Percentiles rank a stretch among this genome's conserved stretches.
Evolutionary conservation across 2,888 invertebrate genomes (phyloP).

Genomic region (Meganola albula): DNA sequence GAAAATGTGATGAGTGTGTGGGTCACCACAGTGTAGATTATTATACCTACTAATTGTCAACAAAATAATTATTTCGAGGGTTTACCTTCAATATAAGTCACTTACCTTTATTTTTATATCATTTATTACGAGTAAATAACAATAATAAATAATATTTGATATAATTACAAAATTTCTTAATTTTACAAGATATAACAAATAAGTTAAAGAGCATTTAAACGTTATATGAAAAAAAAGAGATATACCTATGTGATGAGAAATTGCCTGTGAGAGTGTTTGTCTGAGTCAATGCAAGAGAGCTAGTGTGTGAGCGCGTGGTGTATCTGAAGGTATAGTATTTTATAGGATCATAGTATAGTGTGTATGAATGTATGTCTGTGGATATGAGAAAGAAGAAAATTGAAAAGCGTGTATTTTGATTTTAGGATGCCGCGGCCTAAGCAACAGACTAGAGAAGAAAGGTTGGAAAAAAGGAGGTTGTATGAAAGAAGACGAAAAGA

Average conservation of each 20-base stretch:
- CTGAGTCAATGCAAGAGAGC: conserved; percentile 3
- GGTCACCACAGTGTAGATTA: conserved; percentile 5
- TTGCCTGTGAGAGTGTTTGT: conserved; percentile 5
- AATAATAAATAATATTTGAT: background rate
- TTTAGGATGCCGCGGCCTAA: conserved; percentile 9
- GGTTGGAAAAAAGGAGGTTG: conserved; percentile 6
- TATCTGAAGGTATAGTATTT: conserved; percentile 6
- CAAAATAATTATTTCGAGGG: conserved; percentile 2
- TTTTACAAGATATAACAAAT: conserved; percentile 1
- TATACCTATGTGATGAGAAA: conserved; percentile 2
- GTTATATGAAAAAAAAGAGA: no score
- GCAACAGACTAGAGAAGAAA: conserved; percentile 6
- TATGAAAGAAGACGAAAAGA: conserved; percentile 10
- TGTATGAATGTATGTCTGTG: conserved; percentile 7
- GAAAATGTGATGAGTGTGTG: conserved; percentile 3
- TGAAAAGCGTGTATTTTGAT: conserved; percentile 5
- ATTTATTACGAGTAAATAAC: background rate
- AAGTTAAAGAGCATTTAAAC: background rate
- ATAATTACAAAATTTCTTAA: background rate
- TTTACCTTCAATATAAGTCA: conserved; percentile 1
- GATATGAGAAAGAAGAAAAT: conserved; percentile 6
- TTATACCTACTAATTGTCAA: conserved; percentile 4
- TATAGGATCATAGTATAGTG: conserved; percentile 3
- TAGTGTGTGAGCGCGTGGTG: conserved; percentile 1
- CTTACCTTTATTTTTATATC: background rate